Base-by-base conservation (phyloP, 2,888 invertebrate species). In the Cephonodes hylas region DNA sequence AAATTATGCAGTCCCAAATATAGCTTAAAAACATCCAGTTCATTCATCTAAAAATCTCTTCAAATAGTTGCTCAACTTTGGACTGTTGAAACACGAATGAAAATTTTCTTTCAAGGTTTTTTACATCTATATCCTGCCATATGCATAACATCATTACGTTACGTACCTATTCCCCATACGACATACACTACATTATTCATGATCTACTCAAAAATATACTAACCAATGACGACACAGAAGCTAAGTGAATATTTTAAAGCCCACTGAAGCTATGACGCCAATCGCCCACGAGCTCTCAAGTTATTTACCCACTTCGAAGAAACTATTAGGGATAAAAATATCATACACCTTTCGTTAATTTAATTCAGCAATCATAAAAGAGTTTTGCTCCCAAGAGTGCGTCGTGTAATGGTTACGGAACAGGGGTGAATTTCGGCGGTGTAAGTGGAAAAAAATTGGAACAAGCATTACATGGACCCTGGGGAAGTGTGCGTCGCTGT, bases 361-460 rank as follows among this genome's bases (percentile, higher is more conserved):
- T 67, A 61, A 69, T 69, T 65, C 64, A 18, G 63, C 63, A 64
- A 66, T 63, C 65, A 64, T 57, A 66, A 66, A 56, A 68, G 61
- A 67, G 63, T 59, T 66, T 64, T 66, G 61, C 63, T 63, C 71
- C 66, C 72, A 59, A 15, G 65, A 62, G 66, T 64, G 46, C 61
- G 53, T 56, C 38, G 15, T 59, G 64, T 70, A 72, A 71, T 73
- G 67, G 66, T 64, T 63, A 53, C 59, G 61, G 58, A 46, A 58
- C 44, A 44, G 23, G 38, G 44, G 45, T 25, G 25, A 60, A 42
- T 56, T 61, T 61, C 44, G 45, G 46, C 34, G n/a, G 20, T 57
- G 57, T 45, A 57, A 56, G 57, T 44, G 44, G 61, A 57, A 45
- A 59, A 53, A 59, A 59, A 59, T 59, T 59, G 44, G 58, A 44